phyloP scores from a whole-genome alignment of 2,888 invertebrate species.

The Idaea aversata region DNA sequence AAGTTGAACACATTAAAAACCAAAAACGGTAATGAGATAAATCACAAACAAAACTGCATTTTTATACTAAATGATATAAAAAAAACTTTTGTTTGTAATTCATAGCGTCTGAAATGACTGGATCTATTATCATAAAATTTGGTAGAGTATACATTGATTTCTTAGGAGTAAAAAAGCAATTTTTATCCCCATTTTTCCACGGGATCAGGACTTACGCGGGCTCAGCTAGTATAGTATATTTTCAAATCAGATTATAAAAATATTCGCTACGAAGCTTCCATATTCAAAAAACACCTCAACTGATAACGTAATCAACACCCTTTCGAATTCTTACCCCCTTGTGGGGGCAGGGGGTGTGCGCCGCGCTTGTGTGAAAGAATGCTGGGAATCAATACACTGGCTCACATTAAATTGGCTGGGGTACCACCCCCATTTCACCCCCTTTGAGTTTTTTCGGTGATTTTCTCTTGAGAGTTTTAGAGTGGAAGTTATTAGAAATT shows the following conservation, averaged over 20 bases:
- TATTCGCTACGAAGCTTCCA: neutral
- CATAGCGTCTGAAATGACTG: too few relatives aligned
- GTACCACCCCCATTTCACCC: conserved; percentile 23
- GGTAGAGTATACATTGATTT: too few relatives aligned
- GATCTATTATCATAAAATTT: too few relatives aligned
- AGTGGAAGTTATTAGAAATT: neutral
- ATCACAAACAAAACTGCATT: too few relatives aligned
- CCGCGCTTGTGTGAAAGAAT: conserved; percentile 78
- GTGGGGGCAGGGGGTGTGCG: conserved; percentile 48
- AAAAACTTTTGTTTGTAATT: too few relatives aligned
- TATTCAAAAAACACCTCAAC: neutral
- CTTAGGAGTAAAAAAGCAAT: too few relatives aligned
- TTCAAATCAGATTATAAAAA: neutral
- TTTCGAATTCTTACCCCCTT: conserved; percentile 66
- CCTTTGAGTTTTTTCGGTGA: conserved; percentile 51
- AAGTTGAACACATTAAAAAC: too few relatives aligned
- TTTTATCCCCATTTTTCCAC: too few relatives aligned
- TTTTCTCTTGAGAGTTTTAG: conserved; percentile 34
- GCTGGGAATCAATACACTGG: conserved; percentile 76
- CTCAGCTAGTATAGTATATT: neutral
- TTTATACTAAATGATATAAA: too few relatives aligned
- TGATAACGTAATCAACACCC: conserved; percentile 35
- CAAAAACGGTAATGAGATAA: too few relatives aligned
- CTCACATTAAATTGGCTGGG: conserved; percentile 73
- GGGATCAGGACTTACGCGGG: too few relatives aligned